These are phyloP conservation scores for Isoperla grammatica DNA, from an alignment of 2,888 invertebrate species.

Conservation along the genomic window DNA sequence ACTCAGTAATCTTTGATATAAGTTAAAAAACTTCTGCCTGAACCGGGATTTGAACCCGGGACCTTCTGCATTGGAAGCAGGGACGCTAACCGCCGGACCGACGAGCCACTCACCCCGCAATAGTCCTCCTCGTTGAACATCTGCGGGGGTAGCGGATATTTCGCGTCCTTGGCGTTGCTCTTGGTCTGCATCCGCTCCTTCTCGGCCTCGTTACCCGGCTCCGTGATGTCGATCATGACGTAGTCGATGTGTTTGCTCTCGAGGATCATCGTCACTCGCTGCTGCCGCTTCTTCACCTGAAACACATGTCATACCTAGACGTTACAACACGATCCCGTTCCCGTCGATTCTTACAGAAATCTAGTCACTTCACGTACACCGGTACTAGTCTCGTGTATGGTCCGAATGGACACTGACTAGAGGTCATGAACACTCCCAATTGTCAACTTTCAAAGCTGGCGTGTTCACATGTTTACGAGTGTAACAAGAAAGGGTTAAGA, in stretches of 20 bases:
- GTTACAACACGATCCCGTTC: too few relatives aligned
- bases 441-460: too few relatives aligned
- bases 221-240: conserved; percentile 89
- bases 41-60: too few relatives aligned
- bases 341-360: too few relatives aligned
- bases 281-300: conserved; percentile 94
- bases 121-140: conserved; percentile 89
- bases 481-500: too few relatives aligned
- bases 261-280: conserved; percentile 87
- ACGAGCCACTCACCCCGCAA: conserved; percentile 69
- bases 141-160: conserved; percentile 87
- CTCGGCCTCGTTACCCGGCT: conserved; percentile 81
- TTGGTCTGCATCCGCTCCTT: conserved; percentile 91
- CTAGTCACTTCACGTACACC: not conserved
- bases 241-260: conserved; percentile 88
- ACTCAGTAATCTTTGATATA: too few relatives aligned
- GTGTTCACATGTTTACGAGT: too few relatives aligned
- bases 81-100: too few relatives aligned
- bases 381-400: not conserved
- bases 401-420: not conserved
- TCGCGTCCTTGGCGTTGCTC: conserved; percentile 66
- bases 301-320: conserved; percentile 30
- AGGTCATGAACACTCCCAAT: too few relatives aligned
- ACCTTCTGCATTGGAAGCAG: too few relatives aligned
- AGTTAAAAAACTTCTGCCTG: too few relatives aligned